Evolutionary conservation across 1,140 invertebrate species (phyloP).

Genomic region (Macrosteles quadrilineatus): DNA sequence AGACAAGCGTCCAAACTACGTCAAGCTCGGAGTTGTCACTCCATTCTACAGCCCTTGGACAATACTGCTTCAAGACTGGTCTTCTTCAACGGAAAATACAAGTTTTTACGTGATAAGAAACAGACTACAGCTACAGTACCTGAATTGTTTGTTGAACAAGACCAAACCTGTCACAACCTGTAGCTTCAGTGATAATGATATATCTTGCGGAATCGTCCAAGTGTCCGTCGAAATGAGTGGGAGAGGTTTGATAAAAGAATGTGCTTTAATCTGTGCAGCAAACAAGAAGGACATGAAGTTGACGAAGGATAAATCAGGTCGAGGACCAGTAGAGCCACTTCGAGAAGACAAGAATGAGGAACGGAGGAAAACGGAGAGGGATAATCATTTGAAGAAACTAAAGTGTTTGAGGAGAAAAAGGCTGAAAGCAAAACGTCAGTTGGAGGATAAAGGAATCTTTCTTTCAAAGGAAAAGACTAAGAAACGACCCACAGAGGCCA

Average conservation of each 20-base stretch:
- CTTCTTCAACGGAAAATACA: slow-evolving; percentile 25
- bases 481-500: slow-evolving; percentile 27
- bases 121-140: slow-evolving; percentile 6
- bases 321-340: slow-evolving; percentile 34
- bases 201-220: slow-evolving; percentile 39
- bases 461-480: slow-evolving; percentile 32
- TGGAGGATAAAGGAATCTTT: slow-evolving; percentile 35
- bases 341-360: slow-evolving; percentile 49
- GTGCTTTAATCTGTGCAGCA: slow-evolving; percentile 42
- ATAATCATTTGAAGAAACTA: slow-evolving; percentile 59
- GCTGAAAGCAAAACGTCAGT: slow-evolving; percentile 54
- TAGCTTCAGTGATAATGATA: slow-evolving; percentile 10
- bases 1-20: slow-evolving; percentile 81
- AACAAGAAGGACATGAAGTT: slow-evolving; percentile 31
- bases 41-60: slow-evolving; percentile 79
- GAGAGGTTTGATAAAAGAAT: slow-evolving; percentile 38
- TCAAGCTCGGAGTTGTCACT: slow-evolving; percentile 70
- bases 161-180: not conserved
- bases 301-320: not conserved
- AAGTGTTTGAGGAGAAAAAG: slow-evolving; percentile 60
- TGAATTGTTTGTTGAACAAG: slow-evolving; percentile 15
- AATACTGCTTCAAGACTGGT: slow-evolving; percentile 70
- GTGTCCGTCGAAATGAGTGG: slow-evolving; percentile 38
- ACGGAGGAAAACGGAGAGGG: slow-evolving; percentile 56
- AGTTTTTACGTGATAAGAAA: slow-evolving; percentile 34